Base-by-base conservation (phyloP, 2,888 invertebrate species). In the Quadroppia sp. region DNA sequence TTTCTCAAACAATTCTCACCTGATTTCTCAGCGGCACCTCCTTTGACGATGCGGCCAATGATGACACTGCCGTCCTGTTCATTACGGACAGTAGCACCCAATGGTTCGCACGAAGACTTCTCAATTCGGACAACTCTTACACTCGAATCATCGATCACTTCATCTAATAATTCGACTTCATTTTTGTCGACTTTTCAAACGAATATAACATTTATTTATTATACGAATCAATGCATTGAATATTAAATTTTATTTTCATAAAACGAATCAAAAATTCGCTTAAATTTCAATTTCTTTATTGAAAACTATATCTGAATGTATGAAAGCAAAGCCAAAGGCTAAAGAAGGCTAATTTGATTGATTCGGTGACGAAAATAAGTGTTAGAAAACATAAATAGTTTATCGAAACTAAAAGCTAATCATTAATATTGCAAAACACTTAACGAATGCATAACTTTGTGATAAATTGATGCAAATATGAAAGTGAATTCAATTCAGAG, bases 21-120 rank as follows among this genome's bases (percentile, higher is more conserved):
- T 71, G 94, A 94, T 83, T 95, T 94, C 81, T 98, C 96, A 2
- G 97, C 98, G 1, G 92, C 94, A 0, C 98, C 98, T 0, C 98
- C 98, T 77, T 94, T 88, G 40, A 99, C 96, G 80, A 99, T 94
- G 80, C 97, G 88, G 59, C 95, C 96, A 79, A 98, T 93, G 71
- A 97, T 91, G 59, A 98, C 95, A 67, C 73, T 67, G 42, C 94
- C 91, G 79, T 96, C 95, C 0, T 94, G 94, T 82, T 97, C 97
- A 81, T 96, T 96, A 78, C 93, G 81, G 6, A 88, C 87, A 13
- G 88, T 88, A 25, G 87, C 87, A 77, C 88, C 87, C 86, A 83
- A 78, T 15, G 72, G 75, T 81, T 77, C n/a, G 70, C 71, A 76
- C 7, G 71, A 61, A 45, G 76, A 28, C 85, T 97, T 97, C 84